Evolutionary conservation across 2,797 vertebrate species (phyloP), one percentile per base, ranked within the genome.

Genomic region (Scarus forsteni): DNA sequence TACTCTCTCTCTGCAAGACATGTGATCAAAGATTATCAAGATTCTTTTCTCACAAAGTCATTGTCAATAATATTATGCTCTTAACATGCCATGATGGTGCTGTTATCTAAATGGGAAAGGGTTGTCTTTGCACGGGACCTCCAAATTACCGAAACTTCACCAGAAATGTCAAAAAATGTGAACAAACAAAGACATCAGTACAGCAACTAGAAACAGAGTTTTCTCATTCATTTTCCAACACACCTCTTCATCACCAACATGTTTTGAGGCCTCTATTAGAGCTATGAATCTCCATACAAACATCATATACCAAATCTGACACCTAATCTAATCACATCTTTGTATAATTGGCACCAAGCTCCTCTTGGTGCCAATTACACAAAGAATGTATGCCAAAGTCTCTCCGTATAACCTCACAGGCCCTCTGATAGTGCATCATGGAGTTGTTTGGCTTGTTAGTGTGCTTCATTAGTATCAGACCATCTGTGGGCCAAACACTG

Each of bases 391-490:
- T 79, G 39, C 10, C 40, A 45, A 45, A 49, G 71, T 79, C 12
- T 27, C 55, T 69, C 65, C 36, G 49, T 52, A 46, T 36, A 82
- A 66, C 49, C 81, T 77, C 79, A 53, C 1, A 53, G 67, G 79
- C 64, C 53, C 55, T 56, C 8, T 53, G 50, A 70, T 66, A 51
- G 62, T 18, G 46, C 50, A 67, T 49, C 45, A 55, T 27, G 1
- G 35, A 73, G 55, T 62, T 77, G 85, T 81, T 81, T 87, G 83
- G 67, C 67, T 83, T 14, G 18, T 86, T 80, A 82, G 64, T 61
- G 7, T 73, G 75, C 51, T 84, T 92, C 75, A 88, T 91, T 87
- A 90, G 72, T 66, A 75, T 59, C 56, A 59, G 60, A 75, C 73
- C 90, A 89, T 92, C 88, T 89, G 86, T 77, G 66, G 66, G 44